Percentiles rank a stretch among this genome's conserved stretches.
These are phyloP conservation scores for Gymnothorax reevesii DNA, from an alignment of 2,797 vertebrate species.

Conservation along the genomic window DNA sequence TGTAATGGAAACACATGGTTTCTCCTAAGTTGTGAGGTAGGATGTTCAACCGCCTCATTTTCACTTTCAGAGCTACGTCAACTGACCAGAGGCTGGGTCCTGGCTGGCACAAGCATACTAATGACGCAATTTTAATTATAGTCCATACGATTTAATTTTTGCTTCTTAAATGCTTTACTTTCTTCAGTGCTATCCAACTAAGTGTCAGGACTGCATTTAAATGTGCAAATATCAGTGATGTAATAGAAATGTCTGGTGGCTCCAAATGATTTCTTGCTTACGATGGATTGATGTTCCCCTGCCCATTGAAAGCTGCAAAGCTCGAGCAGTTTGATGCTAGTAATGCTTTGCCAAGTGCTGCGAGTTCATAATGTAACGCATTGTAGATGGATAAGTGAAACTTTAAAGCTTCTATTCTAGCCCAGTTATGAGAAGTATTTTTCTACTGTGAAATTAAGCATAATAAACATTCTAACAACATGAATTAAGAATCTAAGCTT, in stretches of 20 bases:
- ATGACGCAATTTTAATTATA: constrained; percentile 21
- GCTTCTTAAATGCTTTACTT: constrained; percentile 28
- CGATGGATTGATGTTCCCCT: constrained; percentile 24
- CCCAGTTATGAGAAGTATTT: constrained; percentile 20
- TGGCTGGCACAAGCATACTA: constrained; percentile 29
- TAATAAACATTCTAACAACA: constrained; percentile 5
- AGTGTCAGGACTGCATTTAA: constrained; percentile 20
- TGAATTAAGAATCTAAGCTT: not conserved
- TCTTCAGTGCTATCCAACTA: constrained; percentile 17
- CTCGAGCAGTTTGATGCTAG: not conserved
- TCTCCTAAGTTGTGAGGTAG: not conserved
- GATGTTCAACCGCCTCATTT: not conserved
- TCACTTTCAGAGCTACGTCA: not conserved
- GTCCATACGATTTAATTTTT: constrained; percentile 28
- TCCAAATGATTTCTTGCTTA: constrained; percentile 21
- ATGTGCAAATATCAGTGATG: not conserved
- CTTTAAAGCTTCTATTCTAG: constrained; percentile 5
- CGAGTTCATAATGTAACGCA: not conserved
- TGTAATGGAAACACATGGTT: constrained; percentile 3
- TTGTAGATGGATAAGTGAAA: not conserved
- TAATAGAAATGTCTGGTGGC: not conserved
- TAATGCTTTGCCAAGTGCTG: not conserved
- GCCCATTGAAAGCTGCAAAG: not conserved
- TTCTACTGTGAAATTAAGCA: constrained; percentile 28
- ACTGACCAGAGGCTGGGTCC: constrained; percentile 17